Conservation (phyloP, 1,140 invertebrate genomes). For the Papilio polyxenes region DNA sequence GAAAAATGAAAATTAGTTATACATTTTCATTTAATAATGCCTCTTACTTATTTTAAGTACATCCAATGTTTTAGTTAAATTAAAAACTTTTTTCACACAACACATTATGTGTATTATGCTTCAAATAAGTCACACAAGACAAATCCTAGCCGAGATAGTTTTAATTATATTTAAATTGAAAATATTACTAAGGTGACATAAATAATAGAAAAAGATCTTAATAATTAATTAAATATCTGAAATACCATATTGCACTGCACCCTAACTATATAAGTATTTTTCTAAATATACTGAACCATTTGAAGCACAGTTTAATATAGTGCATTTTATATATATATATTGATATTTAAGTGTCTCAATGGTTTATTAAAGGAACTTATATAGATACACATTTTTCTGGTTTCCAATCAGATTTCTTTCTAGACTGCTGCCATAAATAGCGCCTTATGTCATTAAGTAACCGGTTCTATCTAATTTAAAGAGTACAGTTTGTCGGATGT, state of each 20-base stretch:
- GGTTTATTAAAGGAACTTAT: constrained; percentile 46
- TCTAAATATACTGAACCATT: constrained; percentile 53
- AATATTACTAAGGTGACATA: constrained; percentile 37
- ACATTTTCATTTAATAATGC: constrained; percentile 50
- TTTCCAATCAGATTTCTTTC: not conserved
- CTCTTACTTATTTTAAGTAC: constrained; percentile 56
- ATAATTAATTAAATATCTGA: constrained; percentile 38
- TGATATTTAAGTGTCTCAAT: constrained; percentile 44
- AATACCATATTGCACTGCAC: constrained; percentile 70
- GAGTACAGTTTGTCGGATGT: not conserved
- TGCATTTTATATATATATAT: constrained; percentile 19
- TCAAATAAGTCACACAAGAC: constrained; percentile 47
- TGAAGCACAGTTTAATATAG: constrained; percentile 44
- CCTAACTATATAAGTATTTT: constrained; percentile 54
- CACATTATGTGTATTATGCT: constrained; percentile 44
- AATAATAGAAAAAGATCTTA: constrained; percentile 25
- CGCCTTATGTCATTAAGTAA: not conserved
- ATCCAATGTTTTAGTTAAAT: constrained; percentile 41
- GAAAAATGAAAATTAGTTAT: constrained; percentile 65
- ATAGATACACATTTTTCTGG: constrained; percentile 59
- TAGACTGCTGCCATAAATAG: not conserved
- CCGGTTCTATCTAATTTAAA: not conserved
- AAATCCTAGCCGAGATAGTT: constrained; percentile 56
- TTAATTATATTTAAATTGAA: not conserved
- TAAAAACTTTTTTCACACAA: not conserved